Evolutionary conservation across 2,797 vertebrate species (phyloP).

Genomic region (Eptatretus atami): DNA sequence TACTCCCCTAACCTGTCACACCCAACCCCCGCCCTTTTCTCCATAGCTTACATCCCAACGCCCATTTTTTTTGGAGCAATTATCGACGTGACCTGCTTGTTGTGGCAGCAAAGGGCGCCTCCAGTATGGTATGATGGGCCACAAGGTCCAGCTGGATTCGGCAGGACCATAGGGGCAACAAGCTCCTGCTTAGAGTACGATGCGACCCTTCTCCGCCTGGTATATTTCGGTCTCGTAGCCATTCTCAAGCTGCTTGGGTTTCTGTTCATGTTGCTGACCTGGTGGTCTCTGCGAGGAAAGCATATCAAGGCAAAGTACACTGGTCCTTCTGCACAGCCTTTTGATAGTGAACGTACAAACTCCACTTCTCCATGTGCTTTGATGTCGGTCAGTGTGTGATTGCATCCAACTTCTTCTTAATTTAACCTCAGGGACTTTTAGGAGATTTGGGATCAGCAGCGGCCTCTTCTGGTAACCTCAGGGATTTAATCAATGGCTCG

Average conservation of each 20-base stretch:
- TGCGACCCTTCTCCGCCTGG: neutral
- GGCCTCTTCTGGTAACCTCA: too few relatives aligned
- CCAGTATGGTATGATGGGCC: neutral
- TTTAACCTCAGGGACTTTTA: too few relatives aligned
- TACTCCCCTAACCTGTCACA: neutral
- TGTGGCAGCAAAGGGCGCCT: neutral
- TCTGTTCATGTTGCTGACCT: neutral
- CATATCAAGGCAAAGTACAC: too few relatives aligned
- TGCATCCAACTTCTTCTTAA: too few relatives aligned
- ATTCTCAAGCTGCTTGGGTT: neutral
- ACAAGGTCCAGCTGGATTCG: neutral
- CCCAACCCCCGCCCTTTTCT: neutral
- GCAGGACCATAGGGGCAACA: neutral
- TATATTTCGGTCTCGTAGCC: neutral
- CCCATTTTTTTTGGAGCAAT: neutral
- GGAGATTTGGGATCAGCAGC: too few relatives aligned
- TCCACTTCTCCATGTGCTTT: too few relatives aligned
- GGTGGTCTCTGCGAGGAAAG: neutral
- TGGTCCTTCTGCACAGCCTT: too few relatives aligned
- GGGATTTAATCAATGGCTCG: too few relatives aligned
- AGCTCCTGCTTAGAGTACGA: neutral
- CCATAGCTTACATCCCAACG: conserved; percentile 2
- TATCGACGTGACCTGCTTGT: neutral
- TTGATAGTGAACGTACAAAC: too few relatives aligned
- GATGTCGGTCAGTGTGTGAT: too few relatives aligned